Evolutionary conservation across 2,888 invertebrate species (phyloP).

Genomic region (Boloria euphrosyne): DNA sequence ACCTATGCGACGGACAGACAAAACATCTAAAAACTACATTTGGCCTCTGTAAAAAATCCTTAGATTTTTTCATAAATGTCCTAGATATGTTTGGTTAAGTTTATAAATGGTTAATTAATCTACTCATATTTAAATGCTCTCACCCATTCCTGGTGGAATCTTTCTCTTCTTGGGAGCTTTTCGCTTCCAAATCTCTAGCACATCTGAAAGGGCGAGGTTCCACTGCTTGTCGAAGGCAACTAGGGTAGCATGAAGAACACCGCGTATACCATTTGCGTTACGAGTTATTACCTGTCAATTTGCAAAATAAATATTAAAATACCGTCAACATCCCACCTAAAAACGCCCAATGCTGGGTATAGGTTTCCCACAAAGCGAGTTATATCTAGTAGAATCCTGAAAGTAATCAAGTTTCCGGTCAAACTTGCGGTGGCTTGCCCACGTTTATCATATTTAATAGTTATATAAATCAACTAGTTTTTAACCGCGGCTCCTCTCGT

Average conservation of each 20-base stretch:
- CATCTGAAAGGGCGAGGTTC: constrained; percentile 93
- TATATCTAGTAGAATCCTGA: neutral
- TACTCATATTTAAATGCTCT: constrained; percentile 40
- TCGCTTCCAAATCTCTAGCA: constrained; percentile 90
- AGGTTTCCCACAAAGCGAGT: too few species aligned
- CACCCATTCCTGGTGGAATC: constrained; percentile 83
- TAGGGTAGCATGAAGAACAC: constrained; percentile 89
- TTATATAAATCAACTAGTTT: too few species aligned
- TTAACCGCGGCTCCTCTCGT: too few species aligned
- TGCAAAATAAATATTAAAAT: neutral
- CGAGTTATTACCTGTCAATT: constrained; percentile 87
- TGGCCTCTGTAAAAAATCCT: too few species aligned
- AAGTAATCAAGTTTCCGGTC: neutral
- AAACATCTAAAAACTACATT: too few species aligned
- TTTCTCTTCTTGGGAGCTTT: constrained; percentile 82
- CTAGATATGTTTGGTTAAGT: too few species aligned
- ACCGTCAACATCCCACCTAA: too few species aligned
- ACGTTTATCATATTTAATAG: too few species aligned
- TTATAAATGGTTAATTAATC: neutral
- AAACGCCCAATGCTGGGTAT: too few species aligned
- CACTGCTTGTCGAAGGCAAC: constrained; percentile 96
- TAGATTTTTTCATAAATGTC: too few species aligned
- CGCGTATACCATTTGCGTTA: constrained; percentile 86
- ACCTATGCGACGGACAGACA: too few species aligned
- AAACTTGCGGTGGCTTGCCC: too few species aligned